Percentiles rank a stretch among this genome's conserved stretches.
Conservation (phyloP, 2,888 invertebrate genomes). For the Cenopis cana region DNA sequence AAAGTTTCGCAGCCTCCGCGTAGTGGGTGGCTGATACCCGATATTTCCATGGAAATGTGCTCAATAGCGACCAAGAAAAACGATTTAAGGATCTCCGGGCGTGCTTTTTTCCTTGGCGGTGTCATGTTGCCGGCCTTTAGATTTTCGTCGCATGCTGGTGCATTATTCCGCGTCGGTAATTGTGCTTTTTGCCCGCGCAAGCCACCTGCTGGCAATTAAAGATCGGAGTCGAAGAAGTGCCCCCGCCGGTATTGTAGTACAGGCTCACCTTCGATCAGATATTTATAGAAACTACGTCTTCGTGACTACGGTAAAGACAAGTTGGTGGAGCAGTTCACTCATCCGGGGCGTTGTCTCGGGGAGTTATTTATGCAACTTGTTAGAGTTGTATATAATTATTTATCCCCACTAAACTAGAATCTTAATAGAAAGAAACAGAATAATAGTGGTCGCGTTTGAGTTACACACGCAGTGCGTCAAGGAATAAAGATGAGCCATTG, state of each 20-base stretch:
- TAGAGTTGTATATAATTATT: not conserved
- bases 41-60: constrained; percentile 82
- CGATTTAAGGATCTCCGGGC: constrained; percentile 18
- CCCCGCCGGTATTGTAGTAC: constrained; percentile 54
- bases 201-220: constrained; percentile 83
- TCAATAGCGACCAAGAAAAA: constrained; percentile 61
- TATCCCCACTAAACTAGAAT: not conserved
- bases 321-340: not conserved
- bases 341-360: not conserved
- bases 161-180: constrained; percentile 84
- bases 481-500: constrained; percentile 11
- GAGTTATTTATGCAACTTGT: not conserved
- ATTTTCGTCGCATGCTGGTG: constrained; percentile 83
- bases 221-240: constrained; percentile 67
- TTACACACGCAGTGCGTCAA: not conserved
- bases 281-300: constrained; percentile 50
- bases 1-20: constrained; percentile 51
- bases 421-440: too few species aligned
- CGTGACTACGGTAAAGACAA: constrained; percentile 8
- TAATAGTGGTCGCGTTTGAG: not conserved
- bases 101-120: constrained; percentile 54
- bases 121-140: constrained; percentile 80
- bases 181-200: constrained; percentile 75
- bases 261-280: constrained; percentile 68
- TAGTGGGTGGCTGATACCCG: constrained; percentile 82